Conservation (phyloP, 2,888 invertebrate genomes). For the Caenorhabditis doughertyi region DNA sequence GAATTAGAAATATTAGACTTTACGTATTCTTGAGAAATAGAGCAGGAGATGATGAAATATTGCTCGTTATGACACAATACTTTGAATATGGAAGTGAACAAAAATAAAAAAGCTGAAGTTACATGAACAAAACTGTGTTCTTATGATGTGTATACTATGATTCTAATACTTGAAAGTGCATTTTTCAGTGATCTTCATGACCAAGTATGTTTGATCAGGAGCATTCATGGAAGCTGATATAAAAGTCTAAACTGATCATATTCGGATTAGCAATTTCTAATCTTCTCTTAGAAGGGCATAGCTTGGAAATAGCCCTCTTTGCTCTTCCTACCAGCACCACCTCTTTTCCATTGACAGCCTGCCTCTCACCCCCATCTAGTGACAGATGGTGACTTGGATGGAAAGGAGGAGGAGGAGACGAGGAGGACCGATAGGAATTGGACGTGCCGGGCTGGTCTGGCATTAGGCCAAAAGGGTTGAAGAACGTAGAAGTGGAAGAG, state of each 20-base stretch:
- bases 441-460: too few species aligned
- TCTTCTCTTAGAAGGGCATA: background rate
- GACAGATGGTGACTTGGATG: conserved; percentile 32
- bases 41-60: too few species aligned
- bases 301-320: conserved; percentile 6
- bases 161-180: background rate
- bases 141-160: too few species aligned
- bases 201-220: too few species aligned
- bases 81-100: too few species aligned
- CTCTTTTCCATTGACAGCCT: conserved; percentile 4
- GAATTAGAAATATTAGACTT: too few species aligned
- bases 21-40: too few species aligned
- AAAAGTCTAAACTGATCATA: conserved; percentile 1
- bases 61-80: too few species aligned
- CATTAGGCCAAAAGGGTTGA: conserved; percentile 6
- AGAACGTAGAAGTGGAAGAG: conserved; percentile 7
- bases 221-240: too few species aligned
- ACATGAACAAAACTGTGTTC: too few species aligned
- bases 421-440: conserved; percentile 16
- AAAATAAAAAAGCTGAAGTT: too few species aligned
- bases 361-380: conserved; percentile 8
- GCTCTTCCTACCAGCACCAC: conserved; percentile 1
- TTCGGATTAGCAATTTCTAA: conserved; percentile 10
- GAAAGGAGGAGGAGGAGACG: background rate
- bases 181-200: too few species aligned